Base-by-base conservation (phyloP, 2,113 vertebrate species). In the Mormyrus lacerda region DNA sequence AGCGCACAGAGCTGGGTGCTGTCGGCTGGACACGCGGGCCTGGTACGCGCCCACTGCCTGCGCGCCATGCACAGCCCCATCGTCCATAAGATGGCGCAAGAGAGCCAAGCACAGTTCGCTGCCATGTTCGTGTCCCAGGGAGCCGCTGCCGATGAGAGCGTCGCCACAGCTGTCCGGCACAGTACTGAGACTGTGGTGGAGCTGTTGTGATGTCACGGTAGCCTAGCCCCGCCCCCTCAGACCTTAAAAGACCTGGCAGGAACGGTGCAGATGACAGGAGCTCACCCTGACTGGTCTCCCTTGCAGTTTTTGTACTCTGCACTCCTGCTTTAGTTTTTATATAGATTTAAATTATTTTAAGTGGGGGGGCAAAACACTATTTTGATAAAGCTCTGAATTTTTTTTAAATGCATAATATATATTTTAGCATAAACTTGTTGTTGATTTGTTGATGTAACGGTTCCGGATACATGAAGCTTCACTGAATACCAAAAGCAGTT, bases 41-140 rank as follows among this genome's bases (percentile, higher is more conserved):
- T 99, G 19, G 96, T 99, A 91, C 94, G 97, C 48, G 95, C 94
- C 0, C 96, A 97, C 95, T 99, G 97, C 88, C 44, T 98, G 50
- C 93, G 90, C 2, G 94, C 94, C 15, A 92, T 99, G 93, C 95
- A 93, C 55, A 93, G 92, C 0, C 35, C 92, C 0, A n/a, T 95
- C 17, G 91, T 94, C 88, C 90, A 85, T 42, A 94, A 93, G 90
- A 91, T 96, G 58, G 94, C 97, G 31, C 90, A 79, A 0, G 93
- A 96, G 90, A 92, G 93, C 91, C 94, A 89, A 85, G 94, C 93
- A 9, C 96, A 95, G 89, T 98, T 97, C 93, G 90, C 35, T 17
- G 50, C 94, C 39, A 95, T 95, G 92, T 95, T 94, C 48, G 44
- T 90, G 21, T 69, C 0, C 85, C 90, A 2, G 85, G 92, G 90